Percentiles rank a stretch among this genome's conserved stretches.
Conservation (phyloP, 1,140 invertebrate species). For the Pseudachorutes palmiensis region DNA sequence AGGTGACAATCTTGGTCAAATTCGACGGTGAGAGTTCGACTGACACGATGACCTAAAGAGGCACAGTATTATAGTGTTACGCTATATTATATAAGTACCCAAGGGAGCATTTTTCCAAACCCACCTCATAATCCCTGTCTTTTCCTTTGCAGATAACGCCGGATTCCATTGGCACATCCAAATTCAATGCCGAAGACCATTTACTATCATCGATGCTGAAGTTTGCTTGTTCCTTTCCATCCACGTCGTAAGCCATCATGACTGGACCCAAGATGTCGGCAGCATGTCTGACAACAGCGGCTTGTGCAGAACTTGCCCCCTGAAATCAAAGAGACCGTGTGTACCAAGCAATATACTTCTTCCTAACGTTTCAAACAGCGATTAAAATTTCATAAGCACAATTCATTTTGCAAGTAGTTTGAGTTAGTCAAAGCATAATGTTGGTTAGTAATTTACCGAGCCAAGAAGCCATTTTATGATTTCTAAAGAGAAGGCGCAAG, state of each 20-base stretch:
- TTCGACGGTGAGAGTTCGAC: not conserved
- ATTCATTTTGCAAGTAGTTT: not conserved
- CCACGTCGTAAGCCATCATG: not conserved
- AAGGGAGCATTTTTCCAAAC: not conserved
- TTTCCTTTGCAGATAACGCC: conserved; percentile 4
- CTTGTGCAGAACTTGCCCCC: not conserved
- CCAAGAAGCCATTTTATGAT: not conserved
- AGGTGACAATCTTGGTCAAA: conserved; percentile 2
- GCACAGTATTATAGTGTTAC: too few relatives aligned
- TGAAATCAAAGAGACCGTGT: not conserved
- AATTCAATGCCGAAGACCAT: not conserved
- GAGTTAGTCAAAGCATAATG: not conserved
- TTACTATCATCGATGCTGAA: not conserved
- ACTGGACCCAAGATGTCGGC: not conserved
- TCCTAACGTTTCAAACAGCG: not conserved
- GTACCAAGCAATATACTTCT: too few relatives aligned
- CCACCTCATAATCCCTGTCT: conserved; percentile 6
- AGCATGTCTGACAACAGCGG: not conserved
- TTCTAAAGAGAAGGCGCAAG: not conserved
- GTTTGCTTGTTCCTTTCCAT: not conserved
- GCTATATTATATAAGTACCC: not conserved
- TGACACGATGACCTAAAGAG: not conserved
- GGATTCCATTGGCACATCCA: not conserved
- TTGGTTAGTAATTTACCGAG: not conserved
- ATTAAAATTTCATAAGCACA: not conserved